Evolutionary conservation across 2,113 vertebrate species (phyloP), one percentile per base, ranked within the genome.

Genomic region (Limanda limanda): DNA sequence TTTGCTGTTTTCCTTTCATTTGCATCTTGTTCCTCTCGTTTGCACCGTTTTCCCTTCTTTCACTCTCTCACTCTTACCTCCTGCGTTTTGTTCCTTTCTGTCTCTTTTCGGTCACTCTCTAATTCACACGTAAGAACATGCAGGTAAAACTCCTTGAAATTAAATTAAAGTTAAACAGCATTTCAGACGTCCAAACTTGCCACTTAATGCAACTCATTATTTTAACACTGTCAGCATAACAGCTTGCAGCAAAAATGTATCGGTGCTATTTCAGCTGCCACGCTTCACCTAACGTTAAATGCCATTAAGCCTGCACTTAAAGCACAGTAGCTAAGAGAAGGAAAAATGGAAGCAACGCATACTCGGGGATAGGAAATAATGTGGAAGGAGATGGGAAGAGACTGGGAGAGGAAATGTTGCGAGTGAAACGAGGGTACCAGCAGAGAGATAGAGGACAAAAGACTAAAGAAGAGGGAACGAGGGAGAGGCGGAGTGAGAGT

Each of bases 1-100:
- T 82, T 85, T 62, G 17, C 67, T 89, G 87, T 88, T 86, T 89
- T 84, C 86, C 82, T 91, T 87, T 91, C 48, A 93, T 91, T 88
- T 91, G 76, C 82, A 86, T 85, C 57, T 59, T 59, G 88, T 88
- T 88, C 76, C 70, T 81, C 68, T 62, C 57, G 74, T 81, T 87
- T 37, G 11, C 73, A 79, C 73, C 67, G 56, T 74, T 79, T 79
- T 24, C 15, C 71, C 79, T 35, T 63, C 56, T 79, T 37, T 58
- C 62, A 51, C 47, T 59, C 27, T 18, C 67, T 74, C 62, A 2
- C 24, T 45, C 70, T 14, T 62, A 48, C 58, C 20, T 24, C 63
- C 14, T 57, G 12, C 11, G 2, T 68, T 24, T 11, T 11, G 23
- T 48, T 48, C 25, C 10, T 12, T 42, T 12, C 2, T 1, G 0